Conservation (phyloP, 2,113 vertebrate species). For the Carassius carassius region DNA sequence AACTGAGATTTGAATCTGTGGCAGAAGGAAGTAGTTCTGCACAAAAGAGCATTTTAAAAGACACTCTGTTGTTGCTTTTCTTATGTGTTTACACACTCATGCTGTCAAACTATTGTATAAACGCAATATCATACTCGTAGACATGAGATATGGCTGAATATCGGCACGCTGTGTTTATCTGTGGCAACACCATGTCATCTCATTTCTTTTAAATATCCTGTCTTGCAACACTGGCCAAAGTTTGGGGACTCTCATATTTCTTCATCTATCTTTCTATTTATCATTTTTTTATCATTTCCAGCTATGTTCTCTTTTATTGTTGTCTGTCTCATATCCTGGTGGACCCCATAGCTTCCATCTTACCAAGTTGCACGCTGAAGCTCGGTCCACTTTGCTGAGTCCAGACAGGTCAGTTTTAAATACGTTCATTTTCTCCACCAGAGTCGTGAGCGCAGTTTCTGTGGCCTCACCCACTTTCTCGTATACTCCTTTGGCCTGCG, state of each 20-base stretch:
- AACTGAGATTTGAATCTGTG: too few relatives aligned
- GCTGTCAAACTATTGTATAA: too few relatives aligned
- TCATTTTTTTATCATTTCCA: not conserved
- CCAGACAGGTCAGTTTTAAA: slow-evolving; percentile 83
- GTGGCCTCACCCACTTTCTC: slow-evolving; percentile 99
- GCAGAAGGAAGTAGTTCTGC: too few relatives aligned
- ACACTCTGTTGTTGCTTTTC: too few relatives aligned
- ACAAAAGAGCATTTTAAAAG: too few relatives aligned
- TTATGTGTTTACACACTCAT: too few relatives aligned
- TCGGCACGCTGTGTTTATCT: too few relatives aligned
- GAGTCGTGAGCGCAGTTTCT: slow-evolving; percentile 91
- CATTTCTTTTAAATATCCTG: not conserved
- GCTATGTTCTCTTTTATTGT: not conserved
- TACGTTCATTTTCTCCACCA: slow-evolving; percentile 99
- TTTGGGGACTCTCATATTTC: not conserved
- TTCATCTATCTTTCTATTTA: not conserved
- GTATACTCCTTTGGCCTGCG: slow-evolving; percentile 88
- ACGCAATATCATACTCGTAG: too few relatives aligned
- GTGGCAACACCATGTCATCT: not conserved
- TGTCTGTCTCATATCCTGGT: not conserved
- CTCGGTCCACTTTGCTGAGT: slow-evolving; percentile 89
- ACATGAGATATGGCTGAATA: too few relatives aligned
- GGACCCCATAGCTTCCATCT: slow-evolving; percentile 49
- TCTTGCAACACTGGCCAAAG: not conserved
- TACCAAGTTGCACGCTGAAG: slow-evolving; percentile 88